Evolutionary conservation across 2,888 invertebrate genomes (phyloP), one percentile per base, ranked within the genome.

Genomic region (Heliothis peltigera): DNA sequence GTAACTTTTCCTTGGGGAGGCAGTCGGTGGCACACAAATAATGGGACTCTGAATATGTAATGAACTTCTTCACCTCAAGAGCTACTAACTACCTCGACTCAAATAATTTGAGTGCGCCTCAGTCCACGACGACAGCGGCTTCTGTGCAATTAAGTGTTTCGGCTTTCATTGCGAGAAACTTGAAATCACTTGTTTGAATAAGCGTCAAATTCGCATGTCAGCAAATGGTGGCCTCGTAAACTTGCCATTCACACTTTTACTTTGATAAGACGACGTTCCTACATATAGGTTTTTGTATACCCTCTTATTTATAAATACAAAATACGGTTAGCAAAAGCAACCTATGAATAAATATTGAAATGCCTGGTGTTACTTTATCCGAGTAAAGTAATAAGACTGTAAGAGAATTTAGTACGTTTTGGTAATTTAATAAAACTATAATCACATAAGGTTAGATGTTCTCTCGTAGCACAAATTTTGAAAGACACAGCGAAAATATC

Each of bases 71-170:
- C 82, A 87, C 83, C 86, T 86, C 82, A 79, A 72, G 79, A 82
- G 83, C 74, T 75, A 79, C 80, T 77, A 85, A 86, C 78, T 85
- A 84, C 73, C 67, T 73, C 83, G 77, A 81, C 79, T 87, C 84
- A 84, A 88, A 89, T 89, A 84, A 88, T 88, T 86, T 77, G 83
- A 86, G 84, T 81, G 84, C 75, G 80, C 81, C 80, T 83, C 76
- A 78, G 83, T 80, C 83, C 80, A 78, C 74, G 75, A 72, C 77
- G 75, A 73, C 70, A 80, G 65, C 61, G 78, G 81, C 74, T 79
- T 81, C 82, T 80, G 83, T 88, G 89, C 87, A 90, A 91, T 91
- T 90, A 89, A 87, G 84, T 89, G 86, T 89, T 91, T 90, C 85
- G 83, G 84, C 83, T 90, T 89, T 88, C 87, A 90, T 86, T 87